Conservation (phyloP, 2,888 invertebrate species). For the Microdon myrmicae region DNA sequence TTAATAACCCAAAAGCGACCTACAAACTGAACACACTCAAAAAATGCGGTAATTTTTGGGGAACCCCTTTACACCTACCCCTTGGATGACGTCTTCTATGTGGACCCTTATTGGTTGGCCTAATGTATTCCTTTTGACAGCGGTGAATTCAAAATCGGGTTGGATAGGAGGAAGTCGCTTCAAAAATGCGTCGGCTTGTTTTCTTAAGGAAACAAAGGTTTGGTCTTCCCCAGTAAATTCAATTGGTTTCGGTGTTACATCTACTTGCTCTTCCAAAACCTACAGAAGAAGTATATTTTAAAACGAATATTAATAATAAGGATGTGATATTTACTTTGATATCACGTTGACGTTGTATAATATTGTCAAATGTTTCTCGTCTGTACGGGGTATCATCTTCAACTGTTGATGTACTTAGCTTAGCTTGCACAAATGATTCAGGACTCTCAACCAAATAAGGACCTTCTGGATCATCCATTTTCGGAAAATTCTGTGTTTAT, state of each 20-base stretch:
- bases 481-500: no score
- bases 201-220: constrained; percentile 48
- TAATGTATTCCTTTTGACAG: constrained; percentile 10
- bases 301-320: no score
- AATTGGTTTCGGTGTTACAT: constrained; percentile 59
- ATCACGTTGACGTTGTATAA: no score
- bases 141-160: not conserved
- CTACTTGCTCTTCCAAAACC: constrained; percentile 53
- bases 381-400: no score
- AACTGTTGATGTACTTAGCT: no score
- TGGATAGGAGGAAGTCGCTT: not conserved
- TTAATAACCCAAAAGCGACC: constrained; percentile 19
- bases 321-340: no score
- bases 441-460: no score
- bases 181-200: constrained; percentile 19
- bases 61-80: constrained; percentile 34
- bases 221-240: constrained; percentile 6
- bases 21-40: not conserved
- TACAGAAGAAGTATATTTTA: no score
- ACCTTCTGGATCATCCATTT: no score
- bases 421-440: no score
- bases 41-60: not conserved
- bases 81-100: constrained; percentile 51
- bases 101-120: constrained; percentile 43
- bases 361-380: no score